Conservation (phyloP, 2,113 vertebrate species). For the Petrocephalus zakoni region DNA sequence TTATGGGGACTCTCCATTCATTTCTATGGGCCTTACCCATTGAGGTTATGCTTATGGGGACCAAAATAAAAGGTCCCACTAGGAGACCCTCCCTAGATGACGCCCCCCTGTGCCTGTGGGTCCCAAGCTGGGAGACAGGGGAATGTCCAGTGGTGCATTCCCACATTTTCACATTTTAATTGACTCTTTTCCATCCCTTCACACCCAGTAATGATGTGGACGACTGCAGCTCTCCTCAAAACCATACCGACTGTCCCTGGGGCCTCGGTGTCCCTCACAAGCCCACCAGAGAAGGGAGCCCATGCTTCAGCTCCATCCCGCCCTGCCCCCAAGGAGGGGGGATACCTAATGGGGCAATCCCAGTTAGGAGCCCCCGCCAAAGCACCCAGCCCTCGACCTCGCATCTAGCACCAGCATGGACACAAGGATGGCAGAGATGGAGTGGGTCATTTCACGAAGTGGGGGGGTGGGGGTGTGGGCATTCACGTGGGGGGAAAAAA, state of each 20-base stretch:
- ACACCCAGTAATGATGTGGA: slow-evolving; percentile 8
- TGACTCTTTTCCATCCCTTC: slow-evolving; percentile 14
- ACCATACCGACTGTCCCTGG: not conserved
- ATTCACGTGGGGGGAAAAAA: not conserved
- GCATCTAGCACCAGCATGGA: not conserved
- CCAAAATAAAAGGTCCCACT: no score
- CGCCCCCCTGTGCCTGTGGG: not conserved
- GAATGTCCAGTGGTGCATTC: not conserved
- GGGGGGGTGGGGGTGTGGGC: not conserved
- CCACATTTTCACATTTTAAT: slow-evolving; percentile 37
- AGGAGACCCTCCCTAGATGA: not conserved
- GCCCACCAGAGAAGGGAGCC: not conserved
- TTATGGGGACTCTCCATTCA: no score
- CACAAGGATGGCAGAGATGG: not conserved
- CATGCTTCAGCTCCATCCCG: not conserved
- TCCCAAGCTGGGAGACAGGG: not conserved
- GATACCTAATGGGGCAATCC: not conserved
- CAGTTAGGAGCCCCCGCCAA: not conserved
- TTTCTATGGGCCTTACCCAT: no score
- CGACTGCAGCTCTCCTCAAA: not conserved
- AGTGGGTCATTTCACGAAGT: not conserved
- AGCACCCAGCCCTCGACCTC: not conserved
- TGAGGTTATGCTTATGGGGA: no score
- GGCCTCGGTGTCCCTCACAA: not conserved
- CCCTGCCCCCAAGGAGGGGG: not conserved